Conservation (phyloP, 2,797 vertebrate species). For the Onychomys torridus region DNA sequence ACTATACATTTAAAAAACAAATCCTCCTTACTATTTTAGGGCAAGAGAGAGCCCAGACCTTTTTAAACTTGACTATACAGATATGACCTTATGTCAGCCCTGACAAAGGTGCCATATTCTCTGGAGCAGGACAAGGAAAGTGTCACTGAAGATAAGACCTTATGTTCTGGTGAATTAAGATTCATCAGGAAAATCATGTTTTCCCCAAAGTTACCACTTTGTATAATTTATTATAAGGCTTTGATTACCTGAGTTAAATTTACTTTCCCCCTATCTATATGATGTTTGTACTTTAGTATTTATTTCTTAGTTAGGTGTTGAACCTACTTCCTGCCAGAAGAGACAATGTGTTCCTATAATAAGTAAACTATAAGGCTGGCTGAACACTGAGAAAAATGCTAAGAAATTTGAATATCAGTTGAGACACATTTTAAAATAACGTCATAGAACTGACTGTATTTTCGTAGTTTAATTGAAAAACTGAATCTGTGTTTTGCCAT, state of each 20-base stretch:
- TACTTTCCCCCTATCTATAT: background rate
- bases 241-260: conserved; percentile 29
- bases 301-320: conserved; percentile 43
- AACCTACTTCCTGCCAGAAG: background rate
- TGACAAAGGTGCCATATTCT: background rate
- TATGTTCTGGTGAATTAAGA: background rate
- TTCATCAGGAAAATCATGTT: conserved; percentile 25
- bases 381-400: conserved; percentile 19
- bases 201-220: background rate
- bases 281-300: background rate
- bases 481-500: background rate
- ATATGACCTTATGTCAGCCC: conserved; percentile 50
- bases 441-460: background rate
- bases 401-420: conserved; percentile 37
- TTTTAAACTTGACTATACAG: background rate
- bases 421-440: conserved; percentile 43
- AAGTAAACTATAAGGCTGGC: background rate
- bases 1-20: conserved; percentile 25
- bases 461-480: background rate
- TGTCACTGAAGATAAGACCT: background rate
- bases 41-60: conserved; percentile 55
- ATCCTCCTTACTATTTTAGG: conserved; percentile 53
- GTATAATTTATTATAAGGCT: background rate
- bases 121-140: background rate
- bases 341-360: background rate